Percentiles rank a stretch among this genome's conserved stretches.
These are phyloP conservation scores for Miltochrista miniata DNA, from an alignment of 2,888 invertebrate genomes.

Conservation along the genomic window DNA sequence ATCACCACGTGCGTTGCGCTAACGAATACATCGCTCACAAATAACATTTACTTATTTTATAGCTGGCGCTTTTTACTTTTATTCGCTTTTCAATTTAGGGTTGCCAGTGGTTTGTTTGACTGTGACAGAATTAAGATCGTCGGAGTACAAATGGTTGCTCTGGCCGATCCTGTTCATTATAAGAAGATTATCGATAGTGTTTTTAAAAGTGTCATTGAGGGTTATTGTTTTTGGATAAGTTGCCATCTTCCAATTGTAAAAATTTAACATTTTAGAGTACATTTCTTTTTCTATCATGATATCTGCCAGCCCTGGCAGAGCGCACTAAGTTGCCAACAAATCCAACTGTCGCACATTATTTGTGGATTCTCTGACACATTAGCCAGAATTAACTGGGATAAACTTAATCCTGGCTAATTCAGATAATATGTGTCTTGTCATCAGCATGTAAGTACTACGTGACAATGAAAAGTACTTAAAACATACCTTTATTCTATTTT, in stretches of 20 bases:
- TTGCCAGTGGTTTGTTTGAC: too few species aligned
- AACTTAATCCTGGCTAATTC: constrained; percentile 13
- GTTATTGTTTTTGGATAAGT: too few species aligned
- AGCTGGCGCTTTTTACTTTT: constrained; percentile 40
- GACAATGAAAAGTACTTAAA: not conserved
- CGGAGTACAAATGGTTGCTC: too few species aligned
- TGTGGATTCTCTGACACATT: constrained; percentile 2
- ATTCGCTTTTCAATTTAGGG: constrained; percentile 13
- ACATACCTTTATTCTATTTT: not conserved
- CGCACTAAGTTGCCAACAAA: not conserved
- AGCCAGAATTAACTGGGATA: constrained; percentile 14
- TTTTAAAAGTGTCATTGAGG: too few species aligned
- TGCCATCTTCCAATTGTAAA: too few species aligned
- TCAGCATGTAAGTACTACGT: not conserved
- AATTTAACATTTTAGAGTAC: too few species aligned
- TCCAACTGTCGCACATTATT: constrained; percentile 1
- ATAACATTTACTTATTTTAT: constrained; percentile 40
- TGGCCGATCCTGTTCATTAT: too few species aligned
- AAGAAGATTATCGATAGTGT: too few species aligned
- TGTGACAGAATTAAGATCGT: too few species aligned
- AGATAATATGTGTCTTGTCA: constrained; percentile 7
- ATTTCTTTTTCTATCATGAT: not conserved
- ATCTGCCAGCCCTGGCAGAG: not conserved
- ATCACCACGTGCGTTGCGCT: constrained; percentile 46
- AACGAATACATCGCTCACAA: constrained; percentile 53